These are phyloP conservation scores for Recurvirostra avosetta DNA, from an alignment of 2,113 vertebrate species.

Conservation along the genomic window DNA sequence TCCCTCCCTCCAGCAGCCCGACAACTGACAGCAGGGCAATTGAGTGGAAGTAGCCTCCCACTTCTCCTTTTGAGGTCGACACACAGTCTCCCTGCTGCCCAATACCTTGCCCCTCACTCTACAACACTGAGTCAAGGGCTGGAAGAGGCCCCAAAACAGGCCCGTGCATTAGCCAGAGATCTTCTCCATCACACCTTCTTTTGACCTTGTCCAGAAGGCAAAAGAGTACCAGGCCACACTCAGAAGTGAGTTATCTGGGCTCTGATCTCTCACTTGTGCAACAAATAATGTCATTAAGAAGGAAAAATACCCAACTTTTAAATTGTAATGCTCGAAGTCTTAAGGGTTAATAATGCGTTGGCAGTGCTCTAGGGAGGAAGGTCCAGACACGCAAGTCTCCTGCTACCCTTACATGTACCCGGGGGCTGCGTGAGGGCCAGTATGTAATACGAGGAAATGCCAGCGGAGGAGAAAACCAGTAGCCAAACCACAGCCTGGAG, in stretches of 20 bases:
- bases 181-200: neutral
- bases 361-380: neutral
- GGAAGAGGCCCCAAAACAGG: neutral
- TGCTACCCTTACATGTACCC: accelerated
- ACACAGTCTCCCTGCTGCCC: neutral
- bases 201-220: neutral
- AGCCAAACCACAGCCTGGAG: neutral
- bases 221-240: neutral
- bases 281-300: accelerated
- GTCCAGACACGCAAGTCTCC: accelerated
- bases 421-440: accelerated
- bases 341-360: neutral
- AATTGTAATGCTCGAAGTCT: neutral
- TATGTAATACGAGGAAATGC: accelerated
- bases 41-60: neutral
- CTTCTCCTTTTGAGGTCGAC: neutral
- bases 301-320: neutral
- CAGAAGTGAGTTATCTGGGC: neutral
- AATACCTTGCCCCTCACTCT: neutral
- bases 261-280: accelerated
- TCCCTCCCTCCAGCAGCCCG: neutral
- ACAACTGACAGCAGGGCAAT: accelerated
- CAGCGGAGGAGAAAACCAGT: neutral
- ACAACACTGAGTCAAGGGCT: neutral
- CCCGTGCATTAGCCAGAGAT: neutral